Evolutionary conservation across 2,797 vertebrate genomes (phyloP).

Genomic region (Lepilemur ruficaudatus): DNA sequence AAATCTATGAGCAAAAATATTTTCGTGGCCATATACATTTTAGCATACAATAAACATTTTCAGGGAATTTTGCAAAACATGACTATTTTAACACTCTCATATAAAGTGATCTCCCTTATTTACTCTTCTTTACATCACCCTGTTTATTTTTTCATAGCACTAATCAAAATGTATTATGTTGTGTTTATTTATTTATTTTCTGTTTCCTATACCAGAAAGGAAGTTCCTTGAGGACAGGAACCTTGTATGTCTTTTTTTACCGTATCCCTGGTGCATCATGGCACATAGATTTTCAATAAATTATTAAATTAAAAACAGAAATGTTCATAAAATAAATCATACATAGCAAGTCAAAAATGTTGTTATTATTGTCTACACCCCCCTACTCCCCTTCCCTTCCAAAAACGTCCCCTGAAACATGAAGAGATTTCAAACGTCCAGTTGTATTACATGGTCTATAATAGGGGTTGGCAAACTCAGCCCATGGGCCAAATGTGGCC

Average conservation of each 20-base stretch:
- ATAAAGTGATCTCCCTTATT: neutral
- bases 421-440: neutral
- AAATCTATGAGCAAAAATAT: constrained; percentile 7
- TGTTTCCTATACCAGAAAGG: neutral
- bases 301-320: constrained; percentile 25
- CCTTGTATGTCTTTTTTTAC: neutral
- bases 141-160: neutral
- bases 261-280: neutral
- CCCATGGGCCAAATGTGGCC: neutral
- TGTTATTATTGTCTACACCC: neutral
- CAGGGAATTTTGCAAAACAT: neutral
- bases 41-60: constrained; percentile 21
- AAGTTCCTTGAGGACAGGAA: neutral
- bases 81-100: neutral
- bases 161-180: neutral
- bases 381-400: neutral
- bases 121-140: neutral
- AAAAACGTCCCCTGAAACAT: constrained; percentile 21
- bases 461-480: neutral
- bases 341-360: neutral
- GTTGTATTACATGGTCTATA: neutral
- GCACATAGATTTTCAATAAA: neutral
- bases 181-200: neutral
- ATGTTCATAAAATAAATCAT: constrained; percentile 36
- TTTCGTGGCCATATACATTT: neutral